phyloP scores from a whole-genome alignment of 2,113 vertebrate genomes.

The Dicentrarchus labrax region DNA sequence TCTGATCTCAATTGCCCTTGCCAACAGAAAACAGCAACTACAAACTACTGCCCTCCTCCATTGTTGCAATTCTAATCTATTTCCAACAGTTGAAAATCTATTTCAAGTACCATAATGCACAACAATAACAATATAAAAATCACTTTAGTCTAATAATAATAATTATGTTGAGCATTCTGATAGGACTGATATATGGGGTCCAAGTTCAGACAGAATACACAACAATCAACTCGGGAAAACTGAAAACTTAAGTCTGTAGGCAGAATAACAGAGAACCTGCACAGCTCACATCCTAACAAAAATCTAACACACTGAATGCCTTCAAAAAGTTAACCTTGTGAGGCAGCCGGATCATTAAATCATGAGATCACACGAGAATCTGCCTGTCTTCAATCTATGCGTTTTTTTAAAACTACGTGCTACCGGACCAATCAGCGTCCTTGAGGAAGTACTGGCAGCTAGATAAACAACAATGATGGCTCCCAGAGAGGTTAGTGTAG shows the following conservation, averaged over 20 bases:
- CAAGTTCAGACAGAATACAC: neutral
- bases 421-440: too few relatives aligned
- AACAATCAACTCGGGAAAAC: neutral
- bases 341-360: too few relatives aligned
- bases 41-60: neutral
- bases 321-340: too few relatives aligned
- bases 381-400: too few relatives aligned
- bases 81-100: neutral
- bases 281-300: neutral
- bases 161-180: neutral
- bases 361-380: too few relatives aligned
- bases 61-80: neutral
- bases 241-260: too few relatives aligned
- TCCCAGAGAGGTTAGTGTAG: too few relatives aligned
- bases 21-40: neutral
- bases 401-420: too few relatives aligned
- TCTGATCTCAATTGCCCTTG: neutral
- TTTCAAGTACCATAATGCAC: neutral
- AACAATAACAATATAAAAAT: neutral
- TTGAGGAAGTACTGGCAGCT: too few relatives aligned
- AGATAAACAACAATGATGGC: too few relatives aligned
- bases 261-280: neutral
- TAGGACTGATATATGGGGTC: neutral
- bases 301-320: too few relatives aligned
- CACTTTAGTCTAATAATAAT: neutral